Evolutionary conservation across 2,113 vertebrate genomes (phyloP), one percentile per base, ranked within the genome.

Genomic region (Hippocampus guttulatus): DNA sequence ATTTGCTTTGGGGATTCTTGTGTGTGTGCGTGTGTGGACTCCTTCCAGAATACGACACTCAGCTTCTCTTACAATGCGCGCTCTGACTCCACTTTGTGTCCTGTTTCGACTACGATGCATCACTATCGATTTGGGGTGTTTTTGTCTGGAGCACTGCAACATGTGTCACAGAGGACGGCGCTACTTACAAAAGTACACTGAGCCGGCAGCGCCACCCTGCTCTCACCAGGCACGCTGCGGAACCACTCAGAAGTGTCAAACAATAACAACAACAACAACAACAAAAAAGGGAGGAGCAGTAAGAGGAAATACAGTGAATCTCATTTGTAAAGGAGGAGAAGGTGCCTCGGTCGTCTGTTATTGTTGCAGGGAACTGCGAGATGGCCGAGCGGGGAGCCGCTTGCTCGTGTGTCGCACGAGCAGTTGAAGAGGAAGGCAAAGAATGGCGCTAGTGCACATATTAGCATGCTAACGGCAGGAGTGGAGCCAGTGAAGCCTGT

Each of bases 311-410:
- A 78, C 74, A 69, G 70, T 75, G 64, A 73, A 78, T 40, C 69
- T 80, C 73, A 89, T 92, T 90, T 89, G 84, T 91, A 87, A 45
- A 86, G 75, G 67, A 72, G 68, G 82, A 80, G 40, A 23, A 23
- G 33, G 40, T 64, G 21, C 11, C 63, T 64, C 61, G 2, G 61
- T 5, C 45, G 63, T 25, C 84, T 75, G 75, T 87, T 83, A 79
- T 82, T 85, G 90, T 85, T 76, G 79, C 85, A 74, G 76, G 62
- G 25, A 82, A 82, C 77, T 75, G 80, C 81, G 81, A 76, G 82
- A 81, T 67, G 66, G 79, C 74, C 66, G 67, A 83, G 82, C 83
- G 47, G 80, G 78, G 77, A 82, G 80, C 76, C 80, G 78, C 81
- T 87, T 83, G 33, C 33, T 38, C 33, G 5, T 6, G 85, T 51